Percentiles rank a stretch among this genome's conserved stretches.
Evolutionary conservation across 2,888 invertebrate genomes (phyloP).

Genomic region (Halocaridina rubra): DNA sequence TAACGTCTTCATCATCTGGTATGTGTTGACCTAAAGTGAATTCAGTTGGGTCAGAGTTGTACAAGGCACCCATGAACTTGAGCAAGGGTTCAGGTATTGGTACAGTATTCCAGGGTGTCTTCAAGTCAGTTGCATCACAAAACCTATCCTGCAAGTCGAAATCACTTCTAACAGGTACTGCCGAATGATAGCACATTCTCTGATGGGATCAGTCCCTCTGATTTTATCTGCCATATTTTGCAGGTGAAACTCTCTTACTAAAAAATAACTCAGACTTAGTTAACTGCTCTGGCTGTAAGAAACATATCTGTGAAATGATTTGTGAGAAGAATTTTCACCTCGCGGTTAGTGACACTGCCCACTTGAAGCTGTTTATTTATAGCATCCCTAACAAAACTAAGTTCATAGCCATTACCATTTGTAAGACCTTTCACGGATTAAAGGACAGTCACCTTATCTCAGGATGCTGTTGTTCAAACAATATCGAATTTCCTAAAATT

Average conservation of each 20-base stretch:
- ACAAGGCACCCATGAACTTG: not conserved
- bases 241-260: not conserved
- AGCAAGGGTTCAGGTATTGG: not conserved
- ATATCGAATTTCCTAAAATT: no score
- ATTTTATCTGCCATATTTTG: not conserved
- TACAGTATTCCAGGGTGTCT: not conserved
- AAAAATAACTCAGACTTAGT: not conserved
- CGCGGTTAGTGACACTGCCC: not conserved
- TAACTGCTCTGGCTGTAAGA: not conserved
- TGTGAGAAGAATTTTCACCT: not conserved
- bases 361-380: not conserved
- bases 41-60: not conserved
- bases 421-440: not conserved
- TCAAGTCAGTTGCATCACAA: not conserved
- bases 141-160: not conserved
- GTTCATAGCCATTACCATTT: slow-evolving; percentile 1
- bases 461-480: no score
- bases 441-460: no score
- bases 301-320: not conserved
- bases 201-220: not conserved
- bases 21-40: not conserved
- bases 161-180: not conserved
- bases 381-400: slow-evolving; percentile 8
- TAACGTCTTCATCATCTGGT: not conserved
- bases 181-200: not conserved